Evolutionary conservation across 2,888 invertebrate species (phyloP).

Genomic region (Acleris holmiana): DNA sequence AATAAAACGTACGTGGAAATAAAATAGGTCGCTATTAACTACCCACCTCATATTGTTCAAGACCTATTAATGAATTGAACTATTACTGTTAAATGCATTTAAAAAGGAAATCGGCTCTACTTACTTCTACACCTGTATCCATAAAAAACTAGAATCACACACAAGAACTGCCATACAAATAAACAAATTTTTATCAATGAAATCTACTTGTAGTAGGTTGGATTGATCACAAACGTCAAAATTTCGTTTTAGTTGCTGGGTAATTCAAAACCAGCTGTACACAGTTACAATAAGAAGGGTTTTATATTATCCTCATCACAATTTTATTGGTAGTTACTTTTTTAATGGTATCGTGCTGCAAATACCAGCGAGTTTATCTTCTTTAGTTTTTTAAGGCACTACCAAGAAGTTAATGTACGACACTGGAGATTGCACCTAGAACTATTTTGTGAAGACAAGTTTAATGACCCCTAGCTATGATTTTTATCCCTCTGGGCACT

Average conservation of each 20-base stretch:
- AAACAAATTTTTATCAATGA: slow-evolving; percentile 37
- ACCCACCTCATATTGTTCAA: slow-evolving; percentile 11
- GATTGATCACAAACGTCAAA: slow-evolving; percentile 32
- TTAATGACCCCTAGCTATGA: no score
- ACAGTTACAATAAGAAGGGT: not conserved
- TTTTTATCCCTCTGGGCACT: no score
- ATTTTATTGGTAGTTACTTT: no score
- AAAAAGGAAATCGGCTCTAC: not conserved
- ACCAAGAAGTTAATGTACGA: no score
- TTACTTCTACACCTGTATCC: slow-evolving; percentile 17
- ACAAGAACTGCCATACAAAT: slow-evolving; percentile 26
- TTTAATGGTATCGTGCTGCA: no score
- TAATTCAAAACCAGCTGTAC: not conserved
- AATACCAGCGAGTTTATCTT: no score
- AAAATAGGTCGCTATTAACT: slow-evolving; percentile 61
- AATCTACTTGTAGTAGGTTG: slow-evolving; percentile 20
- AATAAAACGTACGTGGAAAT: slow-evolving; percentile 65
- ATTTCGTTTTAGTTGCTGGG: not conserved
- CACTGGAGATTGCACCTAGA: no score
- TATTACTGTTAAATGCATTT: not conserved
- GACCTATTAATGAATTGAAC: not conserved
- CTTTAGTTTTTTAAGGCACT: not conserved
- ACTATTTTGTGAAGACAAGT: no score
- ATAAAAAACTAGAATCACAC: slow-evolving; percentile 6
- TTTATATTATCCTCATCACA: not conserved